These are phyloP conservation scores for Bettongia penicillata DNA, from an alignment of 2,113 vertebrate species.

Conservation along the genomic window DNA sequence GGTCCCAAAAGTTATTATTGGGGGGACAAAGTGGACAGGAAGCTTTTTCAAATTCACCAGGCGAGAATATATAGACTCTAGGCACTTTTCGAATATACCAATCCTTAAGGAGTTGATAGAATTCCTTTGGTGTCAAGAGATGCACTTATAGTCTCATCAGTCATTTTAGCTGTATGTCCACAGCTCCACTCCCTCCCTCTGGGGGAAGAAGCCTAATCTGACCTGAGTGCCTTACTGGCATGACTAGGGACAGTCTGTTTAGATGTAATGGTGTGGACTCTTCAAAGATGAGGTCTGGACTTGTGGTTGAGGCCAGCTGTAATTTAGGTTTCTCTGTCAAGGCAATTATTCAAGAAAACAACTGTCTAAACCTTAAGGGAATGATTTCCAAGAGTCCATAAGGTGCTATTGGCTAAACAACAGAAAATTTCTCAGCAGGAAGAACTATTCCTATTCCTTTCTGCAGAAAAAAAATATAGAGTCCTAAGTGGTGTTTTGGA, in stretches of 20 bases:
- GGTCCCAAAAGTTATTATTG: neutral
- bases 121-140: neutral
- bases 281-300: slow-evolving; percentile 16
- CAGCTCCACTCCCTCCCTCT: neutral
- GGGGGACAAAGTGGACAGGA: neutral
- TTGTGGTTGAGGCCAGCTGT: slow-evolving; percentile 58
- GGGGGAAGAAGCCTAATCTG: neutral
- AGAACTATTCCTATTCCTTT: slow-evolving; percentile 21
- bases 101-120: neutral
- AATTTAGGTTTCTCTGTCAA: slow-evolving; percentile 65
- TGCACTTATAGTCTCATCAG: neutral
- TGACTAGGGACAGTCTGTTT: fast-evolving
- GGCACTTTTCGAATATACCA: neutral
- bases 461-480: slow-evolving; percentile 33
- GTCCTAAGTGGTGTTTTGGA: slow-evolving; percentile 63
- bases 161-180: neutral
- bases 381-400: slow-evolving; percentile 65
- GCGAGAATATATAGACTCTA: neutral
- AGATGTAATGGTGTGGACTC: fast-evolving
- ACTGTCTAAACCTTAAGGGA: slow-evolving; percentile 65
- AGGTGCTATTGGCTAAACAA: slow-evolving; percentile 67
- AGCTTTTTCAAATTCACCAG: neutral
- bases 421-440: slow-evolving; percentile 62
- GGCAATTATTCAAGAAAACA: slow-evolving; percentile 76
- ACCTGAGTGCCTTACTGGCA: fast-evolving